Evolutionary conservation across 1,140 invertebrate species (phyloP), one percentile per base, ranked within the genome.

Genomic region (Polypedilum pembai): DNA sequence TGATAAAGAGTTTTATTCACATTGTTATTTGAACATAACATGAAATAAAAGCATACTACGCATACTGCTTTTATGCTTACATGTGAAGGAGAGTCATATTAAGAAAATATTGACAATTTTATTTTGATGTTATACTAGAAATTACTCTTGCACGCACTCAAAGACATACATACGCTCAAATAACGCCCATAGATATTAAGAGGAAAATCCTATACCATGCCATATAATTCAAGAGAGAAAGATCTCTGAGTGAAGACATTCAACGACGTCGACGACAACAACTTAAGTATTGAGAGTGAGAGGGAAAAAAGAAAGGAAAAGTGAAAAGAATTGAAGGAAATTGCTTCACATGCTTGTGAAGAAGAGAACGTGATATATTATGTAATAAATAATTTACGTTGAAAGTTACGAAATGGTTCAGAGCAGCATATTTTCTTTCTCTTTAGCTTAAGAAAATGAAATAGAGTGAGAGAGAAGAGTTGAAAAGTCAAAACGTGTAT

Each of bases 381-480:
- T 69, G 18, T 69, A 69, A 69, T 69, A 69, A 69, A 69, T 69
- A 69, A 69, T 69, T 69, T 69, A 69, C 20, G 65, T 69, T 21
- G 65, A 69, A 69, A 69, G 20, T 69, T 69, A 21, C 65, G 63
- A 66, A 69, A 20, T 69, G 65, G 17, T 69, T 69, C 17, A 56
- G n/a, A 15, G 45, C 10, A 3, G 45, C 45, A 3, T n/a, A n/a
- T 33, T 33, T 33, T 33, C 24, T 33, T 33, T 5, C 2, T 33
- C 5, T 33, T 33, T 5, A 33, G 5, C n/a, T 56, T 12, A 56
- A 56, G 45, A 56, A n/a, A 56, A 56, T 12, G 45, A 56, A 15
- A n/a, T 8, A n/a, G n/a, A n/a, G 15, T 56, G 12, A 56, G 45
- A n/a, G 45, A 12, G 45, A n/a, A 12, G 45, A 12, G 45, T 56